These are phyloP conservation scores for Basileuterus tristriatus DNA, from an alignment of 2,797 vertebrate species.

Conservation along the genomic window DNA sequence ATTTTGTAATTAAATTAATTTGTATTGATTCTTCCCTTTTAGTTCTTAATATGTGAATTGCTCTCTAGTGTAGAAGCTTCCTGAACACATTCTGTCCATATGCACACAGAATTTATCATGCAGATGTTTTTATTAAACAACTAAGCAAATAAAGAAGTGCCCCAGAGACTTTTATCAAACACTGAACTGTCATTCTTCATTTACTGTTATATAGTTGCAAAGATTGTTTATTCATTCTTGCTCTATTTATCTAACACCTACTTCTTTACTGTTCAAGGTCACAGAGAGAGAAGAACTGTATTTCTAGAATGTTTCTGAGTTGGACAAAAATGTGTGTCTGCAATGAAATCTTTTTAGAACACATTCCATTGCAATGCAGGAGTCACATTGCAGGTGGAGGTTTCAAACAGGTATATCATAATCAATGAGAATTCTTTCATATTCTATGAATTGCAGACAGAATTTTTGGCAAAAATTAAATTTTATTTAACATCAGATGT, in stretches of 20 bases:
- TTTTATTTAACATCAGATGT: not conserved
- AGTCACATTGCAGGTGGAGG: not conserved
- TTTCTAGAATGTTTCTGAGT: constrained; percentile 23
- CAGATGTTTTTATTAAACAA: constrained; percentile 22
- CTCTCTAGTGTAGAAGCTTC: constrained; percentile 27
- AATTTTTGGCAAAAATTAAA: not conserved
- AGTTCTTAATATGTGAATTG: constrained; percentile 23
- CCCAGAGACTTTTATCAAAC: constrained; percentile 27
- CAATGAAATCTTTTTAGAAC: not conserved
- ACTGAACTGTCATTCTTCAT: constrained; percentile 55
- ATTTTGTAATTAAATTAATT: not conserved
- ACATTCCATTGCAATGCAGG: not conserved
- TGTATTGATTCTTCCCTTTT: not conserved
- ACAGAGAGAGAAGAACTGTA: constrained; percentile 13
- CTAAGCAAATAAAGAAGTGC: constrained; percentile 49
- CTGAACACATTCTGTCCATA: constrained; percentile 49
- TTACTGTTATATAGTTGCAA: constrained; percentile 62
- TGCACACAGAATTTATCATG: constrained; percentile 20
- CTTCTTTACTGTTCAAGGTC: constrained; percentile 51
- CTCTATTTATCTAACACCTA: constrained; percentile 32
- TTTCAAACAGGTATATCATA: not conserved
- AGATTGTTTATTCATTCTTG: constrained; percentile 59
- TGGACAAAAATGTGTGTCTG: not conserved
- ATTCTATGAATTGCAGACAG: not conserved
- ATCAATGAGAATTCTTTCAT: not conserved